Evolutionary conservation across 1,140 invertebrate species (phyloP).

Genomic region (Orchesella cincta): DNA sequence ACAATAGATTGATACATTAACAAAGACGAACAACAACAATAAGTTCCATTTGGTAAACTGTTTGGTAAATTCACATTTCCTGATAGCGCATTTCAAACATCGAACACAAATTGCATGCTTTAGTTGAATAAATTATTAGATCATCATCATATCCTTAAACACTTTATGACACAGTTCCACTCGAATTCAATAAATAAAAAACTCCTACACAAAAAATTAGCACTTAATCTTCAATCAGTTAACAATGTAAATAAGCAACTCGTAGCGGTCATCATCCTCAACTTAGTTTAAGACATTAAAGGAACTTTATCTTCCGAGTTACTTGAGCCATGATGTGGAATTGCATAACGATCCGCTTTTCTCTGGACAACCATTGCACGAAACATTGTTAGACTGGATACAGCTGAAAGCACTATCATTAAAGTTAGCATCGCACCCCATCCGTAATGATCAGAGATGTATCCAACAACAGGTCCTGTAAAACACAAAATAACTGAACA

Average conservation of each 20-base stretch:
- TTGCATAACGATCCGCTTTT: slow-evolving; percentile 36
- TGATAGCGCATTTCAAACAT: neutral
- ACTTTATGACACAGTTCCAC: too few species aligned
- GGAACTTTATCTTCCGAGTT: slow-evolving; percentile 33
- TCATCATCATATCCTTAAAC: too few species aligned
- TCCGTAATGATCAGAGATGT: slow-evolving; percentile 57
- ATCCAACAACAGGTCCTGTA: slow-evolving; percentile 61
- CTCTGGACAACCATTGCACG: slow-evolving; percentile 45
- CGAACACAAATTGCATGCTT: neutral
- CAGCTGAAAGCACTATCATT: slow-evolving; percentile 58
- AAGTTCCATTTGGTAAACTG: too few species aligned
- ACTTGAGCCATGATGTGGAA: slow-evolving; percentile 10
- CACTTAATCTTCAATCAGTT: neutral
- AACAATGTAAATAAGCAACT: too few species aligned
- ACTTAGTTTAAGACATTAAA: slow-evolving; percentile 31
- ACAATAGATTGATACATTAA: too few species aligned
- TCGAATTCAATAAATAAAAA: neutral
- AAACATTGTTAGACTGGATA: slow-evolving; percentile 50
- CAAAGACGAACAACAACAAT: too few species aligned
- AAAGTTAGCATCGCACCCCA: slow-evolving; percentile 61
- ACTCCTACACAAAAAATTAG: neutral
- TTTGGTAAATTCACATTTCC: too few species aligned
- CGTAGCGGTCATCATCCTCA: neutral
- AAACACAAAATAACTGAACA: slow-evolving; percentile 43
- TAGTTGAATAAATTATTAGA: too few species aligned